Evolutionary conservation across 1,140 invertebrate genomes (phyloP).

Genomic region (Lethocerus indicus): DNA sequence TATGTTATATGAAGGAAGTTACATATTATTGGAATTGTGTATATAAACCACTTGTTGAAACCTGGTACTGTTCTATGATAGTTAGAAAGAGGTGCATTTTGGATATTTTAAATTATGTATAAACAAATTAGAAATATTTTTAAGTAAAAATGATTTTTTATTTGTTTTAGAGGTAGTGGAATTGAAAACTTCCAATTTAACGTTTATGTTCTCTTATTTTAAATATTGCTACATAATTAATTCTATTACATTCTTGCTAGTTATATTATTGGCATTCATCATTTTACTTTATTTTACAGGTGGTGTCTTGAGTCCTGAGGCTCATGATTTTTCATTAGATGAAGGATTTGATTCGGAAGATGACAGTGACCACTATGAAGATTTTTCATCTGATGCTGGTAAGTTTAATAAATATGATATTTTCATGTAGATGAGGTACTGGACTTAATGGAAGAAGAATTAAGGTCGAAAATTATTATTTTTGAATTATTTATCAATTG

Average conservation of each 20-base stretch:
- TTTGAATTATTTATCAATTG: slow-evolving; percentile 4
- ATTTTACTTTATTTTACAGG: slow-evolving; percentile 23
- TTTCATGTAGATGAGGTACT: no score
- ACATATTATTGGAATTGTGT: no score
- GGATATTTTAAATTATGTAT: no score
- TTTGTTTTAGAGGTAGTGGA: no score
- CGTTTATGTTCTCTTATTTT: background rate
- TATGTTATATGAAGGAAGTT: no score
- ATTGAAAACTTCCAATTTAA: background rate
- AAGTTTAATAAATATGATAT: no score
- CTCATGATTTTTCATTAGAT: slow-evolving; percentile 64
- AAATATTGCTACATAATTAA: background rate
- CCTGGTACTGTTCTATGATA: no score
- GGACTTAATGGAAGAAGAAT: no score
- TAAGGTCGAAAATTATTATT: background rate
- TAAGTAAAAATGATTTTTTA: background rate
- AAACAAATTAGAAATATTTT: background rate
- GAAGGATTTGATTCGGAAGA: slow-evolving; percentile 60
- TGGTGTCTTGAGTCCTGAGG: slow-evolving; percentile 63
- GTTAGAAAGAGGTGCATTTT: no score
- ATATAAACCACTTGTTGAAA: no score
- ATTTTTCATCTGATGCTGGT: slow-evolving; percentile 66
- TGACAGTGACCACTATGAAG: slow-evolving; percentile 73
- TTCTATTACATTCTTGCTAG: slow-evolving; percentile 2
- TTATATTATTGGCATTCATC: slow-evolving; percentile 7